Percentiles rank a stretch among this genome's conserved stretches.
Evolutionary conservation across 2,888 invertebrate species (phyloP).

Genomic region (Hydropsyche betteni): DNA sequence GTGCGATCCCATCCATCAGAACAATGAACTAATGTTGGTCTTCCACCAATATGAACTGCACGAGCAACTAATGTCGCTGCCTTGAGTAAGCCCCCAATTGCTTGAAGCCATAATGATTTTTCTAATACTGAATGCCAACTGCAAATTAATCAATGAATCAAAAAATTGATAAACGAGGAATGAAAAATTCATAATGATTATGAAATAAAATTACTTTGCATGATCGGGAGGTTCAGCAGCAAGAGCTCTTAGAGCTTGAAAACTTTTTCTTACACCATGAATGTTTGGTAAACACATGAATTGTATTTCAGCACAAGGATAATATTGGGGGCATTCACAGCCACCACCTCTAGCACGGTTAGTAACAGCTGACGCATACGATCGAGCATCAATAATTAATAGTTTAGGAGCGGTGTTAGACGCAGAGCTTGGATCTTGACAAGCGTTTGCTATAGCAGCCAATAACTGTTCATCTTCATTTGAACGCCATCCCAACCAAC

Average conservation of each 20-base stretch:
- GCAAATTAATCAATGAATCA: conserved; percentile 53
- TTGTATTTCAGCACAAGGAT: conserved; percentile 92
- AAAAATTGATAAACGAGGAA: conserved; percentile 52
- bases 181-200: conserved; percentile 18
- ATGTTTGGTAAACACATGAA: conserved; percentile 99
- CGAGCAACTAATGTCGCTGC: conserved; percentile 84
- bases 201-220: conserved; percentile 69
- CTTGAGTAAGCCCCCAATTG: conserved; percentile 84
- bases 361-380: conserved; percentile 95
- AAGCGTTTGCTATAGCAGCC: conserved; percentile 72
- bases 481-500: conserved; percentile 94
- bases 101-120: conserved; percentile 90
- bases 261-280: conserved; percentile 93
- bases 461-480: conserved; percentile 89
- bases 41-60: conserved; percentile 80
- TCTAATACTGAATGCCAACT: conserved; percentile 92
- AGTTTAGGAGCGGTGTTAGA: conserved; percentile 63
- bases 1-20: conserved; percentile 99
- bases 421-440: conserved; percentile 3
- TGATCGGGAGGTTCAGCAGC: conserved; percentile 83
- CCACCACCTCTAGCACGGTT: conserved; percentile 97
- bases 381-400: conserved; percentile 93
- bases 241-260: conserved; percentile 83
- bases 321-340: conserved; percentile 95
- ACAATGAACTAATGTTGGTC: conserved; percentile 96